Evolutionary conservation across 2,113 vertebrate species (phyloP), one percentile per base, ranked within the genome.

Genomic region (Pseudorasbora parva): DNA sequence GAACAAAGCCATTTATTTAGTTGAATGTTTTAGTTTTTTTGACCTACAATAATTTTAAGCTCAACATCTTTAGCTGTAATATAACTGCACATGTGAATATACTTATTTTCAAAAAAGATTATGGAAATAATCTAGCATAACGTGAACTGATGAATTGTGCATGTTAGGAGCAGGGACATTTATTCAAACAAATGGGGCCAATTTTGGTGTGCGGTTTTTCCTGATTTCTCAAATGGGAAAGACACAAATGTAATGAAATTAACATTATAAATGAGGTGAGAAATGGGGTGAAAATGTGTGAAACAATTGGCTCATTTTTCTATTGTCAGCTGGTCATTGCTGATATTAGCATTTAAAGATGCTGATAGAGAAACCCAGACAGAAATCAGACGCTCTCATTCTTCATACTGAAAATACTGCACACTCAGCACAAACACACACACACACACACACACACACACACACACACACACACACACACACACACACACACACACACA

Each of bases 301-400:
- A 30, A 76, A 76, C 73, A 37, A n/a, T 37, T 76, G 49, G 9
- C 51, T 59, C 27, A 33, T 75, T 59, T 77, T n/a, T 23, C 51
- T 9, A 30, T 0, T 77, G 51, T 59, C 51, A 77, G 5, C 54
- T 56, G 51, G 19, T 57, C 74, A 59, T 77, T 77, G 47, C 49
- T 30, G 68, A 71, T 71, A 71, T 45, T 71, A 71, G 68, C n/a
- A 14, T 21, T 54, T 77, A 23, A 37, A 12, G 30, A 33, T n/a
- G 74, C 33, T 57, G 74, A 57, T 76, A n/a, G 49, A 57, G 17
- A 59, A 77, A 30, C 54, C 74, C 74, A 77, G 54, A 59, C 51
- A 23, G 27, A 75, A 57, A 76, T 41, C 30, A 57, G 47, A 77
- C 7, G 51, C 74, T 8, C 27, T 41, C 54, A 77, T 56, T 7